Percentiles rank a stretch among this genome's conserved stretches.
Conservation (phyloP, 2,888 invertebrate species). For the Timema podura region DNA sequence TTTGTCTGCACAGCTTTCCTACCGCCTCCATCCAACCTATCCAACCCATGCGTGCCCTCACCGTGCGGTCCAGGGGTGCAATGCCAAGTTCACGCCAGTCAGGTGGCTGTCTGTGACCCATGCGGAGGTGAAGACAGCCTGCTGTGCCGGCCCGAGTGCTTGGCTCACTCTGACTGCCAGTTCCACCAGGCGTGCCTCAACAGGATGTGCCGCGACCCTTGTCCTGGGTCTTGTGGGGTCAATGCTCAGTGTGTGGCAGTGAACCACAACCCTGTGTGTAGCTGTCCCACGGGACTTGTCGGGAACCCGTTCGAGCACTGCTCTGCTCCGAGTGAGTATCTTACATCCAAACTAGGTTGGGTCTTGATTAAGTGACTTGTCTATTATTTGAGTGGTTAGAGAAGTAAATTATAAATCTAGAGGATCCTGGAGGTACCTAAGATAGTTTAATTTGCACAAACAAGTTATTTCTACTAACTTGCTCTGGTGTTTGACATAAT, state of each 20-base stretch:
- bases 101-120: slow-evolving; percentile 75
- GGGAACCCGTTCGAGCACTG: slow-evolving; percentile 80
- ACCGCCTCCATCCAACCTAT: slow-evolving; percentile 57
- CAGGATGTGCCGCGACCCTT: slow-evolving; percentile 71
- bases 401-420: background rate
- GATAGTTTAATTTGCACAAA: background rate
- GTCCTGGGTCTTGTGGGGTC: slow-evolving; percentile 73
- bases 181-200: slow-evolving; percentile 72
- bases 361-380: no score
- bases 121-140: slow-evolving; percentile 56
- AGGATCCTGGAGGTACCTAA: background rate
- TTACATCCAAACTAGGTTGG: no score
- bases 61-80: slow-evolving; percentile 66
- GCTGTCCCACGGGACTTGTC: slow-evolving; percentile 60
- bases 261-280: slow-evolving; percentile 68
- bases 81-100: slow-evolving; percentile 67
- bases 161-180: slow-evolving; percentile 74
- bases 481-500: no score
- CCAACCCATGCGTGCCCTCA: slow-evolving; percentile 69
- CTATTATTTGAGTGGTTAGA: no score
- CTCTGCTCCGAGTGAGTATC: slow-evolving; percentile 51
- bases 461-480: background rate
- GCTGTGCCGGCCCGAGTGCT: slow-evolving; percentile 77
- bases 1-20: slow-evolving; percentile 44
- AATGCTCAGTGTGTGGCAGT: slow-evolving; percentile 68